Conservation (phyloP, 2,797 vertebrate genomes). For the Eulemur rubriventer region DNA sequence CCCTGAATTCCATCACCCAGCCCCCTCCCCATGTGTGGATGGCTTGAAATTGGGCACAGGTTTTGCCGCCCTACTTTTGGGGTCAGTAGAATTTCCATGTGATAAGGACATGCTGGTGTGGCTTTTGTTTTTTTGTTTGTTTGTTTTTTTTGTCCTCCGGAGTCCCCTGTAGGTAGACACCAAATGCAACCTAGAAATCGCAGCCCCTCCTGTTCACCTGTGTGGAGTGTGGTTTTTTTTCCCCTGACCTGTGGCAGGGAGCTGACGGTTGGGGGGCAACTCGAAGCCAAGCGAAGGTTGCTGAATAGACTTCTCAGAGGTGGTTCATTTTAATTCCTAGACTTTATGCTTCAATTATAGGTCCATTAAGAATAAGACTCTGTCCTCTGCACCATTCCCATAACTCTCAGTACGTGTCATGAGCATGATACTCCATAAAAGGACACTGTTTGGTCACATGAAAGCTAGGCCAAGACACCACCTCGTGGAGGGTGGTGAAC, state of each 20-base stretch:
- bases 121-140: background rate
- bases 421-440: background rate
- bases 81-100: background rate
- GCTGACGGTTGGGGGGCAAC: background rate
- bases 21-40: fast-evolving
- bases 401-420: fast-evolving
- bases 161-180: background rate
- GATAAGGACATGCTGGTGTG: background rate
- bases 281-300: background rate
- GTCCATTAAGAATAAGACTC: background rate
- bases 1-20: background rate
- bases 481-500: background rate
- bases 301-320: background rate
- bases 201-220: background rate
- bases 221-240: background rate
- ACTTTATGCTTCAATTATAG: background rate
- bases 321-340: background rate
- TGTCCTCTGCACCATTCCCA: fast-evolving
- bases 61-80: background rate
- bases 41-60: background rate
- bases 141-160: background rate
- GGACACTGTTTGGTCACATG: background rate
- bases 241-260: background rate
- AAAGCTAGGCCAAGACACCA: background rate
- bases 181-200: background rate